A percentile compares a stretch with the other conserved stretches of the same genome.
These are phyloP conservation scores for Oxyscelio sp. DNA, from an alignment of 2,888 invertebrate genomes.

Conservation along the genomic window DNA sequence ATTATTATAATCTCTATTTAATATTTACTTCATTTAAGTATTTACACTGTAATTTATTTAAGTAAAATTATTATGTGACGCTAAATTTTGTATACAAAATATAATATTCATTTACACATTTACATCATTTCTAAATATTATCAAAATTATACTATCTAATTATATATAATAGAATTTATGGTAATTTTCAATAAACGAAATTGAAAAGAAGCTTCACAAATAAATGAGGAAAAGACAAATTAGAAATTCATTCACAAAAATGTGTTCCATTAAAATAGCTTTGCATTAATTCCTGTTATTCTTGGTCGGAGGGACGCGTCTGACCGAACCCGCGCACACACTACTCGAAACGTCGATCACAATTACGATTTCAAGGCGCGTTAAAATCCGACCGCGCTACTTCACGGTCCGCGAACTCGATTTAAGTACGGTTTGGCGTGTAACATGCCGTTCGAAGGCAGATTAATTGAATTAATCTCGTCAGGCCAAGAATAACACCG, in stretches of 20 bases:
- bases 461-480: conserved; percentile 20
- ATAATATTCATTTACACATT: too few relatives aligned
- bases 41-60: too few relatives aligned
- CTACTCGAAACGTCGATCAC: conserved; percentile 30
- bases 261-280: conserved; percentile 20
- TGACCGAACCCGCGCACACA: conserved; percentile 15
- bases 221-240: too few relatives aligned
- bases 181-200: too few relatives aligned
- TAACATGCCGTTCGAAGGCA: conserved; percentile 3
- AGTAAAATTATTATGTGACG: too few relatives aligned
- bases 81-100: too few relatives aligned
- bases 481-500: conserved; percentile 25
- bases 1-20: too few relatives aligned
- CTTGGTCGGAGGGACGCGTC: conserved; percentile 25
- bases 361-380: conserved; percentile 8
- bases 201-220: too few relatives aligned
- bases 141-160: too few relatives aligned
- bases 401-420: conserved; percentile 1
- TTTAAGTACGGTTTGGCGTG: conserved; percentile 12
- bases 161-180: too few relatives aligned
- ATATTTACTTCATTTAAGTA: too few relatives aligned
- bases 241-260: conserved; percentile 30
- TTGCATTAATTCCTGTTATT: conserved; percentile 35
- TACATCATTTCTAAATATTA: too few relatives aligned
- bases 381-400: background rate